Evolutionary conservation across 2,113 vertebrate genomes (phyloP), one percentile per base, ranked within the genome.

Genomic region (Cheirogaleus medius): DNA sequence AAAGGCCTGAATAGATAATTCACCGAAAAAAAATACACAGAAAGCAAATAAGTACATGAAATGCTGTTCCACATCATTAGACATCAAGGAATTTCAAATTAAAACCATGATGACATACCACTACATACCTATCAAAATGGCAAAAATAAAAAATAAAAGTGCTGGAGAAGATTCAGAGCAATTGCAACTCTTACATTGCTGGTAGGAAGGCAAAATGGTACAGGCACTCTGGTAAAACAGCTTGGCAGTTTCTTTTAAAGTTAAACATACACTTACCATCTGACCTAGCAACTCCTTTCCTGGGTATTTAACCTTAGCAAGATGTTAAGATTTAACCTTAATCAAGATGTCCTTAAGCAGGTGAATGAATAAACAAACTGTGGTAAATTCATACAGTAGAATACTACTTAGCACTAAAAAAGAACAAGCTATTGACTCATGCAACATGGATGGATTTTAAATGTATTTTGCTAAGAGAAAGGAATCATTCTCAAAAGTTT

Each of bases 401-500:
- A 63, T 44, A 68, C 39, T n/a, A 80, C 44, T 73, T 94, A 85
- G 20, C 27, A 37, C 25, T 91, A 44, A 83, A 93, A 95, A 94
- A 29, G 4, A 85, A 64, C 0, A 25, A 42, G 17, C 34, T 90
- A 71, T 18, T 92, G 83, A 92, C 69, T 89, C 60, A 84, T 14
- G 68, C 76, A 81, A 90, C n/a, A 63, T 44, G 25, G 54, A 76
- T 91, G 23, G 82, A 60, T 42, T 52, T 88, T 71, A 83, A 86
- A n/a, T 71, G 37, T 20, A 86, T 42, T 91, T 86, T 96, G n/a
- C 80, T 83, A 89, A 89, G 60, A 94, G n/a, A 96, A 95, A 66
- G 32, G 58, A 80, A 34, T 63, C 20, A 49, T 85, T 88, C n/a
- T 68, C 39, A 15, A 92, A 78, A 87, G 13, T 34, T 94, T 86